Evolutionary conservation across 2,113 vertebrate genomes (phyloP).

Genomic region (Ophiodon elongatus): DNA sequence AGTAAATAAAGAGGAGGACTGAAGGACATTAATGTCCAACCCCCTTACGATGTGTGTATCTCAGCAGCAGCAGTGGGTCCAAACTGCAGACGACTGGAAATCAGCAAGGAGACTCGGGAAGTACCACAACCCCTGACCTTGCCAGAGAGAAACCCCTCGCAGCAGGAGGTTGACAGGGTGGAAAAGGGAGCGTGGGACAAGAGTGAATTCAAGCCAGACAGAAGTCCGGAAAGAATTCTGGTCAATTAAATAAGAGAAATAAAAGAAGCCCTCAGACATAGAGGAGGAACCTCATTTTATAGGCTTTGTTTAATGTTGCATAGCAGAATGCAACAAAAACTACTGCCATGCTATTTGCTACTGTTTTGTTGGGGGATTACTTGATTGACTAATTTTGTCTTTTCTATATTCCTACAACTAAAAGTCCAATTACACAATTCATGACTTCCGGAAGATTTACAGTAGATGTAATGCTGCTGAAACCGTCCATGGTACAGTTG

Average conservation of each 20-base stretch:
- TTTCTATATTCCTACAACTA: background rate
- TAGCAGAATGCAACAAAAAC: background rate
- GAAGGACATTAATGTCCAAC: slow-evolving; percentile 27
- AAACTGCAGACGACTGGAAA: slow-evolving; percentile 34
- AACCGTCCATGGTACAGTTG: background rate
- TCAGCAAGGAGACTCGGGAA: slow-evolving; percentile 23
- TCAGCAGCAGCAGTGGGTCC: slow-evolving; percentile 34
- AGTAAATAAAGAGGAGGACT: slow-evolving; percentile 10
- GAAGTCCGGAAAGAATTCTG: slow-evolving; percentile 33
- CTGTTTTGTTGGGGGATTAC: background rate
- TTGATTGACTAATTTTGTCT: background rate
- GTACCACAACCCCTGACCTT: slow-evolving; percentile 34
- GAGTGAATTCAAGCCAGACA: slow-evolving; percentile 30
- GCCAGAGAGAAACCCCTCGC: slow-evolving; percentile 48
- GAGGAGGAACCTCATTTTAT: background rate
- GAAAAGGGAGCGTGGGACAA: slow-evolving; percentile 26
- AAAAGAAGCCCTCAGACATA: background rate
- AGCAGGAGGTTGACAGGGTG: slow-evolving; percentile 40
- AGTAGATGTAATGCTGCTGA: background rate
- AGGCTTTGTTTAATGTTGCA: background rate
- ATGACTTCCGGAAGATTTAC: background rate
- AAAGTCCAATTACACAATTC: background rate
- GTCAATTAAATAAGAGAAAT: background rate
- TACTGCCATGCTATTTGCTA: background rate
- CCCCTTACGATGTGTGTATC: slow-evolving; percentile 32